phyloP scores from a whole-genome alignment of 2,797 vertebrate genomes.

The Sebastolobus alascanus region DNA sequence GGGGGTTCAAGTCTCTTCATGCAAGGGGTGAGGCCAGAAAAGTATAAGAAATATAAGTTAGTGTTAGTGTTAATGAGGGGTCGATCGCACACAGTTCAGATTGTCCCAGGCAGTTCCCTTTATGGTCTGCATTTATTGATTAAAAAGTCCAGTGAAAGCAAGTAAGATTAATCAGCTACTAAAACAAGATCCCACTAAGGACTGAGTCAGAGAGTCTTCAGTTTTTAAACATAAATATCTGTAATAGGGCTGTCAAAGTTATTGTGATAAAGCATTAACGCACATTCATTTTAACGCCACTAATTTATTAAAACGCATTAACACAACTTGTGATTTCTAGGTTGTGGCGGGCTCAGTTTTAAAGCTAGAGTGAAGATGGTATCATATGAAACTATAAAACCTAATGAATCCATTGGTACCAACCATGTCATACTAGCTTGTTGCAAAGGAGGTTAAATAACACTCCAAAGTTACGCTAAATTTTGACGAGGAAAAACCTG shows the following conservation, averaged over 20 bases:
- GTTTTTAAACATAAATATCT: not conserved
- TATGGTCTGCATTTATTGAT: constrained; percentile 66
- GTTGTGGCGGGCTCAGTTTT: too few species aligned
- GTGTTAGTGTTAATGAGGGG: constrained; percentile 82
- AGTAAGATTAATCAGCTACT: constrained; percentile 50
- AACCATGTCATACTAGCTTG: fast-evolving
- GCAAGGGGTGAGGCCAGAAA: constrained; percentile 75
- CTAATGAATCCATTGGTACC: too few species aligned
- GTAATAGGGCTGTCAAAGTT: too few species aligned
- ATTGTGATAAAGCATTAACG: too few species aligned
- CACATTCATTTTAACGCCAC: too few species aligned
- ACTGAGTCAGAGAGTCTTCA: not conserved
- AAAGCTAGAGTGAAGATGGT: too few species aligned
- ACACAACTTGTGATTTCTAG: too few species aligned
- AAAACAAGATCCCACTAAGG: not conserved
- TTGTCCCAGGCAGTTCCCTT: constrained; percentile 67
- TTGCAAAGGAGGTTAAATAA: too few species aligned
- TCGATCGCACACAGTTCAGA: constrained; percentile 73
- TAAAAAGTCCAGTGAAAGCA: constrained; percentile 75
- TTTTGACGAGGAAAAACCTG: too few species aligned
- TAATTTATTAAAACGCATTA: too few species aligned
- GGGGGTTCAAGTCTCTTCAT: constrained; percentile 69
- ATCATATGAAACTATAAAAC: too few species aligned
- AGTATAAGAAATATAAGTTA: constrained; percentile 74
- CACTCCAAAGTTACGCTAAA: too few species aligned